Evolutionary conservation across 2,888 invertebrate genomes (phyloP), one percentile per base, ranked within the genome.

Genomic region (Thumatha senex): DNA sequence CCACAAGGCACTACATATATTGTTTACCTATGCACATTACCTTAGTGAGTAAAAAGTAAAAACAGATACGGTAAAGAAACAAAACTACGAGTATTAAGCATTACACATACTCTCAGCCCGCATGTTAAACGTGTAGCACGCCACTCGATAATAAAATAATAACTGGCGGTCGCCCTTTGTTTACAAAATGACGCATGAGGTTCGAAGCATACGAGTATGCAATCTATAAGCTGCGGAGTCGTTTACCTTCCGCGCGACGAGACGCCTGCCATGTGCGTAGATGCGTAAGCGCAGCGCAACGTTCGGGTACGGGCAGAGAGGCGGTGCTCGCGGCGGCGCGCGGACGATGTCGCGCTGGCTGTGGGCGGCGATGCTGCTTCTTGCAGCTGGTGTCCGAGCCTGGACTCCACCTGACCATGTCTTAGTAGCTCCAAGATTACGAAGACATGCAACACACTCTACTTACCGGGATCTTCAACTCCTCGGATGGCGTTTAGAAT

Each of bases 111-210:
- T 33, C 40, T 48, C 48, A 58, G 18, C 31, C 35, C 40, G 31
- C 48, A 43, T 35, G 38, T 59, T 45, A 62, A 67, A 74, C 69
- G 69, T 72, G 73, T 68, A 73, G 67, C 69, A 70, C 74, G 72
- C 74, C 76, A 78, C 71, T 71, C 78, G 73, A 78, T 78, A 80
- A 78, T 80, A 78, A 78, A 82, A 84, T 78, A 81, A 78, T 78
- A 84, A 82, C 82, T 78, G 80, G 74, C 83, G 83, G 72, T 71
- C 82, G 81, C 88, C 86, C 89, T 89, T 89, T 91, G 89, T 90
- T 90, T 89, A 89, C 89, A 82, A 85, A n/a, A 85, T 89, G 89
- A 89, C 90, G 89, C 88, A 88, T 84, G 84, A 70, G 78, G 79
- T 77, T 70, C 73, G 76, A 67, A 78, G 82, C 80, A 83, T 80